Conservation (phyloP, 2,888 invertebrate genomes). For the Polyommatus icarus region DNA sequence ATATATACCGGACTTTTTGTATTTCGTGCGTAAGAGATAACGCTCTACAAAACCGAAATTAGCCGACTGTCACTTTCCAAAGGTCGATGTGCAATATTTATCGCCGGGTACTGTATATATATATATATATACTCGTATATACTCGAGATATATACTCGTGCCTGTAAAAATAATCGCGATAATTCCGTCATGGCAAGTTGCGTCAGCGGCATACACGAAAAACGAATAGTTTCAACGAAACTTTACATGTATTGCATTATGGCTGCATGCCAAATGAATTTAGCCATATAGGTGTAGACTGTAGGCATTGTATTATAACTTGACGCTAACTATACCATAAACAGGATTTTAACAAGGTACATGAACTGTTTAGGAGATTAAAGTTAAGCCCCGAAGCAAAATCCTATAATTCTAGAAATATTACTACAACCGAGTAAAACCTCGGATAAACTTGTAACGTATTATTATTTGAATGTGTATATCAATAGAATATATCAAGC, state of each 20-base stretch:
- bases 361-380: neutral
- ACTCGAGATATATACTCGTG: too few relatives aligned
- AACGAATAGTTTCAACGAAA: constrained; percentile 71
- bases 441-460: neutral
- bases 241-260: constrained; percentile 67
- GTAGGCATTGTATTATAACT: constrained; percentile 56
- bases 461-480: too few relatives aligned
- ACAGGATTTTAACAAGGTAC: constrained; percentile 42
- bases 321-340: constrained; percentile 40
- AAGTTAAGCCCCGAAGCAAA: neutral
- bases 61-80: too few relatives aligned
- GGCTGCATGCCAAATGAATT: constrained; percentile 80
- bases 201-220: constrained; percentile 46
- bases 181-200: constrained; percentile 63
- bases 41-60: too few relatives aligned
- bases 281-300: constrained; percentile 57
- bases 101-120: too few relatives aligned
- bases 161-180: constrained; percentile 32
- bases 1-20: too few relatives aligned
- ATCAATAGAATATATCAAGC: neutral
- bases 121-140: too few relatives aligned
- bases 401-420: neutral
- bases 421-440: neutral
- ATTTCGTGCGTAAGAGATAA: too few relatives aligned
- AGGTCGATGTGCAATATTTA: too few relatives aligned